phyloP scores from a whole-genome alignment of 2,888 invertebrate species.

The Leucoma salicis region DNA sequence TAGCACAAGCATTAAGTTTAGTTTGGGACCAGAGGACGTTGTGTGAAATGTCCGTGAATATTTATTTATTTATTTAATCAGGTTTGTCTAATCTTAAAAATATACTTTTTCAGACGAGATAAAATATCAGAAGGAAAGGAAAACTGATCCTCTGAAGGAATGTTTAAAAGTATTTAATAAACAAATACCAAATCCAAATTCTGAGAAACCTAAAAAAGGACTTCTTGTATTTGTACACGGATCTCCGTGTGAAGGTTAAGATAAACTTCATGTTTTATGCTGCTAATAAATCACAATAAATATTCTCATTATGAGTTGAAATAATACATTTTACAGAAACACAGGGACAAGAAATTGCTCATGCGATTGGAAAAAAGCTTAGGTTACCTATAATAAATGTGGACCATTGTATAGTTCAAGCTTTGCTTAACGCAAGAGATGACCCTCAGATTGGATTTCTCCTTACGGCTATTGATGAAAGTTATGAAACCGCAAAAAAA shows the following conservation, averaged over 20 bases:
- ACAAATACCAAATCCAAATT: constrained; percentile 16
- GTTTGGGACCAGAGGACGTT: too few species aligned
- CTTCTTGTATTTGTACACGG: constrained; percentile 66
- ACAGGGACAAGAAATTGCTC: constrained; percentile 67
- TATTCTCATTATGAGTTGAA: not conserved
- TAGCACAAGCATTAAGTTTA: too few species aligned
- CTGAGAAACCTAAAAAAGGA: constrained; percentile 56
- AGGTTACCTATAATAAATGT: constrained; percentile 71
- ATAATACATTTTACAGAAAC: constrained; percentile 47
- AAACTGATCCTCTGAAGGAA: constrained; percentile 60
- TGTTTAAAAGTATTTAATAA: constrained; percentile 44
- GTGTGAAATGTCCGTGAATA: too few species aligned
- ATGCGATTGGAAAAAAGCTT: constrained; percentile 63
- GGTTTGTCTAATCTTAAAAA: not conserved
- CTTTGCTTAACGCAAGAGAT: constrained; percentile 48
- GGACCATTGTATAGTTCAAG: constrained; percentile 75
- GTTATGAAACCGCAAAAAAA: constrained; percentile 45
- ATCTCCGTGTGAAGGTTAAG: constrained; percentile 67
- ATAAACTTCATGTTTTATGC: not conserved
- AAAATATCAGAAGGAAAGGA: constrained; percentile 48
- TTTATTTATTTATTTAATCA: too few species aligned
- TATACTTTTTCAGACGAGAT: constrained; percentile 53
- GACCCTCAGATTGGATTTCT: constrained; percentile 49
- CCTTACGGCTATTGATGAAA: constrained; percentile 51
- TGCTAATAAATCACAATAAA: not conserved